phyloP scores from a whole-genome alignment of 1,140 invertebrate genomes.

The Argopecten irradians region DNA sequence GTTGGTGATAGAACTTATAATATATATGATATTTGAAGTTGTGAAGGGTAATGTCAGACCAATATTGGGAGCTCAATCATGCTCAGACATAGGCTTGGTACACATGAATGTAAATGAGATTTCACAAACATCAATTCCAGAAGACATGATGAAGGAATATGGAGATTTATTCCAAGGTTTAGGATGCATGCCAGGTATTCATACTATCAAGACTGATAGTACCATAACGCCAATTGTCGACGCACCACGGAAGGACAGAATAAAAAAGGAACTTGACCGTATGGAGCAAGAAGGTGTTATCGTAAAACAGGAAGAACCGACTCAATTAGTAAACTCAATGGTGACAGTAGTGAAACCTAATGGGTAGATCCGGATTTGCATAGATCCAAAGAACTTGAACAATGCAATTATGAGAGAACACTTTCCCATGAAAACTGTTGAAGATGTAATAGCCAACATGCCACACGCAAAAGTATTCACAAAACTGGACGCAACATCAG shows the following conservation, averaged over 20 bases:
- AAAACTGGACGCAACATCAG: no score
- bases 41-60: background rate
- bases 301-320: conserved; percentile 53
- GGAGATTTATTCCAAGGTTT: conserved; percentile 13
- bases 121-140: no score
- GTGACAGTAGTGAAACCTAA: conserved; percentile 57
- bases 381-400: conserved; percentile 30
- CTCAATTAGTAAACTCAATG: conserved; percentile 60
- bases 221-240: conserved; percentile 40
- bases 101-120: background rate
- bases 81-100: background rate
- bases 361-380: conserved; percentile 41
- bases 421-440: no score
- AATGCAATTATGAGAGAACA: background rate
- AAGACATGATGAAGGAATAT: background rate
- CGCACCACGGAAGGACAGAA: conserved; percentile 56
- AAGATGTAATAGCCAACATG: no score
- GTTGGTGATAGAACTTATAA: background rate
- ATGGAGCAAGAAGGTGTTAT: conserved; percentile 63
- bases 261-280: conserved; percentile 66
- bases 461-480: no score
- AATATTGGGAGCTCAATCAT: no score
- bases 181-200: no score
- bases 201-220: no score
- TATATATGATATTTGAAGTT: background rate